Evolutionary conservation across 2,888 invertebrate genomes (phyloP), one percentile per base, ranked within the genome.

Genomic region (Lochmaea capreae): DNA sequence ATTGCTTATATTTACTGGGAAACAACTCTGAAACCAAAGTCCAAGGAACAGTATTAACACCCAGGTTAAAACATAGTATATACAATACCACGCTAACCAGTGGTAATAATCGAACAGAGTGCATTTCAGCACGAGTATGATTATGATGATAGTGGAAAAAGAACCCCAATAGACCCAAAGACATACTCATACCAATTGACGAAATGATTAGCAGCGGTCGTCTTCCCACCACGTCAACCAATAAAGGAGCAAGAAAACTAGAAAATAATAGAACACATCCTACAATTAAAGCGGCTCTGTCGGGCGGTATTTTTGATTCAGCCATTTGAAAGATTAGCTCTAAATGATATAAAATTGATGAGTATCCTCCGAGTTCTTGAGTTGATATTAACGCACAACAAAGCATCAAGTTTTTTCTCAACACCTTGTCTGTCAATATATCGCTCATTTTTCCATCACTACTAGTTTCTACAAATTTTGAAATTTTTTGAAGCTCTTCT

Each of bases 21-120:
- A 96, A 92, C 86, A 95, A 90, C 85, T 95, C 95, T 0, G 93
- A 92, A 89, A 94, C 90, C 46, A 95, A 91, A 0, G 94, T 93
- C 95, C 95, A 95, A 0, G 94, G 93, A 42, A 95, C 85, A 0
- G 94, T 92, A 10, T 96, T 94, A 68, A 92, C 90, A 0, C 91
- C 94, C 81, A 92, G 88, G 85, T 93, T 92, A 87, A 94, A 95
- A 0, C 92, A 90, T 67, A 92, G 87, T 74, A 94, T 93, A 87
- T 92, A 95, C 18, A 92, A 80, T 1, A 94, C 89, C 58, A 95
- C 86, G 0, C 93, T 91, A 10, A 91, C 84, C 8, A 95, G 89
- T 0, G 95, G 95, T 46, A 95, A 84, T 91, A 92, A 94, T 0
- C 89, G 84, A 62, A 93, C 88, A 18, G 81, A 85, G 1, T 67